Percentiles rank a stretch among this genome's conserved stretches.
phyloP scores from a whole-genome alignment of 2,888 invertebrate species.

The Chromoteleia sp. region DNA sequence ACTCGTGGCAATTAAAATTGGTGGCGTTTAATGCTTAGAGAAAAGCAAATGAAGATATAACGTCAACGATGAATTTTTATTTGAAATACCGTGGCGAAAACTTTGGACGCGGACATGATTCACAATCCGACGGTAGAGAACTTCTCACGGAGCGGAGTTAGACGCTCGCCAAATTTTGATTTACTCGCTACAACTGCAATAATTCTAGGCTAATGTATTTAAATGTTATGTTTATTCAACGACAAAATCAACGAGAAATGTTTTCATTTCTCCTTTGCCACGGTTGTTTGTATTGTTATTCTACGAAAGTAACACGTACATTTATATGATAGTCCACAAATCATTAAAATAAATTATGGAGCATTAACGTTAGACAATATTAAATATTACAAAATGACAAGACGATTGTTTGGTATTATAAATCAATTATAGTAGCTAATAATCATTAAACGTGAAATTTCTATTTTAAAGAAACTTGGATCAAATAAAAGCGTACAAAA shows the following conservation, averaged over 20 bases:
- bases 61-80: conserved; percentile 28
- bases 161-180: conserved; percentile 71
- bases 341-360: conserved; percentile 60
- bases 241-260: conserved; percentile 70
- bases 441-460: background rate
- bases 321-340: conserved; percentile 59
- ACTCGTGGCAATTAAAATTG: background rate
- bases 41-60: conserved; percentile 26
- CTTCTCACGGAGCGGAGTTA: conserved; percentile 35
- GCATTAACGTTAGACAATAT: conserved; percentile 38
- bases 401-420: conserved; percentile 23
- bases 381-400: conserved; percentile 40
- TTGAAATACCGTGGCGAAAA: conserved; percentile 19
- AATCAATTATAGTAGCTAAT: conserved; percentile 3
- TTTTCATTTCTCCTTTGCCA: conserved; percentile 64
- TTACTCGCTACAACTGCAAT: conserved; percentile 70
- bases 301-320: conserved; percentile 65
- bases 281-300: conserved; percentile 68
- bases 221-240: conserved; percentile 70
- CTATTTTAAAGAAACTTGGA: too few relatives aligned
- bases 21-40: background rate
- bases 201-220: conserved; percentile 71
- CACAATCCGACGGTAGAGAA: conserved; percentile 66
- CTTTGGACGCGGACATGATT: conserved; percentile 46
- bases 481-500: too few relatives aligned